These are phyloP conservation scores for Rhagium mordax DNA, from an alignment of 2,888 invertebrate species.

Conservation along the genomic window DNA sequence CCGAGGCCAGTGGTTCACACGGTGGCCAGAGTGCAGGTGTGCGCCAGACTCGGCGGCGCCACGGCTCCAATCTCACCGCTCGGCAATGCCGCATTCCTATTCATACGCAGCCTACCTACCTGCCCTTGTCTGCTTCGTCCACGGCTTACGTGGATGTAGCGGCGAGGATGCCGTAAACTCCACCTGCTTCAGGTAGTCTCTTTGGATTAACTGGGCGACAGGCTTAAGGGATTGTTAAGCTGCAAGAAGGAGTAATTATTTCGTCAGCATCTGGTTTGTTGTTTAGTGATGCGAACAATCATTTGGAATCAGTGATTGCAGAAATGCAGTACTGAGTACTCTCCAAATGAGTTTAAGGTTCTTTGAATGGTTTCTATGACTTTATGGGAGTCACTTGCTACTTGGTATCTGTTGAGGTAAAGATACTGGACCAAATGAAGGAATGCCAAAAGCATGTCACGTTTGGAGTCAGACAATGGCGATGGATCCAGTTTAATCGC, in stretches of 20 bases:
- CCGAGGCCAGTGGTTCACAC: constrained; percentile 41
- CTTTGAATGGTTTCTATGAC: too few species aligned
- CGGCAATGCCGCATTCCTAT: constrained; percentile 56
- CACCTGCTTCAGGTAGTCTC: not conserved
- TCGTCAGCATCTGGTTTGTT: too few species aligned
- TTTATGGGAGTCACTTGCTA: too few species aligned
- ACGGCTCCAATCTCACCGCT: constrained; percentile 52
- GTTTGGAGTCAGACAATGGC: too few species aligned
- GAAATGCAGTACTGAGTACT: too few species aligned
- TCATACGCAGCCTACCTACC: constrained; percentile 41
- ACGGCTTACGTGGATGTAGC: constrained; percentile 33
- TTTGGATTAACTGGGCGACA: not conserved
- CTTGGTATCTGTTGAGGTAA: too few species aligned
- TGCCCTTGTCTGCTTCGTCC: constrained; percentile 45
- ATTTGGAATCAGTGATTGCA: too few species aligned
- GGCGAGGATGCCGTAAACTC: not conserved
- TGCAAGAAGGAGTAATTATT: not conserved
- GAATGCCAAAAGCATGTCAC: too few species aligned
- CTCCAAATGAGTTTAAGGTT: too few species aligned
- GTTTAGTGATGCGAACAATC: too few species aligned
- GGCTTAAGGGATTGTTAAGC: not conserved
- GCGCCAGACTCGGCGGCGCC: constrained; percentile 69
- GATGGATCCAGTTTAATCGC: too few species aligned
- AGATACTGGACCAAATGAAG: too few species aligned
- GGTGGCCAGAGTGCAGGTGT: constrained; percentile 66